Evolutionary conservation across 1,140 invertebrate genomes (phyloP), one percentile per base, ranked within the genome.

Genomic region (Lycorma delicatula): DNA sequence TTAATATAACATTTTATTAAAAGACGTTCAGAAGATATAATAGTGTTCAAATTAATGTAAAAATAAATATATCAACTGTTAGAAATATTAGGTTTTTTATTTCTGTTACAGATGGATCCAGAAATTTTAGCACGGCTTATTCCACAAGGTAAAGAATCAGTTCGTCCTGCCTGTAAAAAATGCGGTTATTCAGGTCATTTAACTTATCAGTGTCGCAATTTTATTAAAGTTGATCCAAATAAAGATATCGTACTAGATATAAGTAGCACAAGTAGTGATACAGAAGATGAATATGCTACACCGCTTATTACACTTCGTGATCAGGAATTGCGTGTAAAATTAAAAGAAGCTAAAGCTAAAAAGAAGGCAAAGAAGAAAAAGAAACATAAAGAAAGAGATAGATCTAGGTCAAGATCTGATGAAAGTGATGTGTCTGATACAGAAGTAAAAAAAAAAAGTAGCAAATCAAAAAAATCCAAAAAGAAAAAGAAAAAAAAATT

Each of bases 151-250:
- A 89, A 87, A 70, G 87, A 88, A 70, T 78, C 77, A 20, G 73
- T 83, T 23, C 74, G 89, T 54, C 82, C 89, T 26, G 89, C 91
- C 0, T 95, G 92, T 71, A 92, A 91, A 71, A 94, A 94, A 71
- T 95, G 92, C 75, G 92, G 92, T 48, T 94, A 94, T 72, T 85
- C 90, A 57, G 95, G 95, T 27, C 95, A 98, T 73, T 78, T 98
- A 64, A 97, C 94, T 13, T 97, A 88, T 74, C 93, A 98, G 71
- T 98, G 94, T 72, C 75, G 93, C 65, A 98, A 98, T 72, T 97
- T 97, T 74, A 83, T 97, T 29, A 92, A 94, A 77, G 80, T 88
- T 20, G 86, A 89, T 67, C 85, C 86, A 5, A 84, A 86, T 63
- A 90, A 89, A 70, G 93, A 96, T 68, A 90, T 96, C 62, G 85